phyloP scores from a whole-genome alignment of 37 sponge, comb jelly and placozoan genomes.

The Cliona cf. orientalis region DNA sequence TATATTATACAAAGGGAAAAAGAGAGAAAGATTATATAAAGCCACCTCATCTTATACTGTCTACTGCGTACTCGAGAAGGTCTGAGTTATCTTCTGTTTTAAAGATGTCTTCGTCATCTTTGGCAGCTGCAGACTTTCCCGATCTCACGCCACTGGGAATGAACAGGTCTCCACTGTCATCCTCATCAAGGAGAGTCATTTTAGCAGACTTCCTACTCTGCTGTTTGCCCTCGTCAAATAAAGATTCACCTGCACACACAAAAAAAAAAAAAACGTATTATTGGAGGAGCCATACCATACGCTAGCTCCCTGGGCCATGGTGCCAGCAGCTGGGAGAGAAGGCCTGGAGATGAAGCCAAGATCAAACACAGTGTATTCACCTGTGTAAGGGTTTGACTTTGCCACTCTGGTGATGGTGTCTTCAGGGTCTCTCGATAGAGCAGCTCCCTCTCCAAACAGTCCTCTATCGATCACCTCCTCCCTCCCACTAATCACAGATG shows the following conservation, averaged over 20 bases:
- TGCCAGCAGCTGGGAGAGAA: too few species aligned
- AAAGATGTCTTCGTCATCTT: neutral
- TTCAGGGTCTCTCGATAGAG: neutral
- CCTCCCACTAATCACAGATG: neutral
- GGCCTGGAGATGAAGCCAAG: too few species aligned
- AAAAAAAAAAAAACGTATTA: neutral
- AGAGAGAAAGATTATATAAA: too few species aligned
- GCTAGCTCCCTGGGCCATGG: too few species aligned
- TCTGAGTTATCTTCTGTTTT: conserved; percentile 59
- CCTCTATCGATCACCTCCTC: neutral
- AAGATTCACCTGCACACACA: conserved; percentile 13
- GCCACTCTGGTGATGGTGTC: neutral
- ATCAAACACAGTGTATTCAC: neutral
- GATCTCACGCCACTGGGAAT: conserved; percentile 10
- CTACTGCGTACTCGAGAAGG: conserved; percentile 54
- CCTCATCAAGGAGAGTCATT: conserved; percentile 45
- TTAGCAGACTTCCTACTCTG: conserved; percentile 28
- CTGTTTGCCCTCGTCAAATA: conserved; percentile 21
- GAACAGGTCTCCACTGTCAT: neutral
- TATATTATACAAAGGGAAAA: neutral
- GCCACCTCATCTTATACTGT: neutral
- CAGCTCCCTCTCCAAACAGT: conserved; percentile 9
- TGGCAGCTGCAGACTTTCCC: neutral
- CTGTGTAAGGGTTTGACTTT: neutral
- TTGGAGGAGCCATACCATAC: too few species aligned